Conservation (phyloP, 2,888 invertebrate species). For the Monopis laevigella region DNA sequence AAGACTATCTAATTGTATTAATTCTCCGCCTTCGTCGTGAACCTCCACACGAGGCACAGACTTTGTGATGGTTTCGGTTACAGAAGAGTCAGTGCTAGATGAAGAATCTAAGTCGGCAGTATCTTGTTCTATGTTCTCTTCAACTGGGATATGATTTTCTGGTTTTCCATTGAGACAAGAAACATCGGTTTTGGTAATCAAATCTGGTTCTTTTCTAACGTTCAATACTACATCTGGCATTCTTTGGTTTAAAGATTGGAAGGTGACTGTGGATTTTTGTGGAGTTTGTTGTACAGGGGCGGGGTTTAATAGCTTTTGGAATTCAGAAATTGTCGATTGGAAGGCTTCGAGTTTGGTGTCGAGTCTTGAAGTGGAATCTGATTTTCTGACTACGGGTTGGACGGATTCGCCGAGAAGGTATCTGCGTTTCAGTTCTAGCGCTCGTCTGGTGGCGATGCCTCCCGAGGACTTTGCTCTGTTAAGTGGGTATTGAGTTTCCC, state of each 20-base stretch:
- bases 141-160: slow-evolving; percentile 22
- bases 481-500: slow-evolving; percentile 79
- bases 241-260: slow-evolving; percentile 24
- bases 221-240: slow-evolving; percentile 9
- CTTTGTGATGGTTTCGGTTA: slow-evolving; percentile 44
- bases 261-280: slow-evolving; percentile 32
- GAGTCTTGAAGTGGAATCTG: slow-evolving; percentile 83
- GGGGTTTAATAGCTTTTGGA: slow-evolving; percentile 86
- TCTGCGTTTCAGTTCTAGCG: slow-evolving; percentile 85
- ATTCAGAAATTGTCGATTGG: slow-evolving; percentile 86
- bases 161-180: not conserved
- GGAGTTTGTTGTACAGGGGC: slow-evolving; percentile 58
- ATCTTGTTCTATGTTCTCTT: slow-evolving; percentile 36
- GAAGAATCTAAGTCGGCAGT: slow-evolving; percentile 69
- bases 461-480: slow-evolving; percentile 87
- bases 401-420: slow-evolving; percentile 81
- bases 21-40: slow-evolving; percentile 74
- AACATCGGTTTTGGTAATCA: slow-evolving; percentile 56
- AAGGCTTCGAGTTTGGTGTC: slow-evolving; percentile 87
- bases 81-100: slow-evolving; percentile 46
- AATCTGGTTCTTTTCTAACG: slow-evolving; percentile 2
- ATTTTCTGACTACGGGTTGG: slow-evolving; percentile 78
- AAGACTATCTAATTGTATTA: slow-evolving; percentile 70
- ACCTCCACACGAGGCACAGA: slow-evolving; percentile 77
- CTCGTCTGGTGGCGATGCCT: slow-evolving; percentile 87